Evolutionary conservation across 2,797 vertebrate species (phyloP).

Genomic region (Hybognathus amarus): DNA sequence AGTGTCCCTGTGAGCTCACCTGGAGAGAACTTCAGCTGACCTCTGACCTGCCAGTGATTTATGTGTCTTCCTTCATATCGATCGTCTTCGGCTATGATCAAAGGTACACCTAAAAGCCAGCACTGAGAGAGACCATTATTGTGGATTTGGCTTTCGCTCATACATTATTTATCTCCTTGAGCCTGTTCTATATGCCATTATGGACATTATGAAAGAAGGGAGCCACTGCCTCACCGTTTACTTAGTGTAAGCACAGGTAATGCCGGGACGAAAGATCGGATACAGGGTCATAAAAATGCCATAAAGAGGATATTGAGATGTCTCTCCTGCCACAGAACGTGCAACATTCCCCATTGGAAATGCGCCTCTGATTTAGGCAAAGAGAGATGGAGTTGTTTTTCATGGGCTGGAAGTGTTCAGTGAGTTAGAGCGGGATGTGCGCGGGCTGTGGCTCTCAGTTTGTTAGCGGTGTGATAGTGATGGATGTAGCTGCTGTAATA

Average conservation of each 20-base stretch:
- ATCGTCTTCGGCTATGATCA: constrained; percentile 76
- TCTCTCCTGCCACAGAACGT: constrained; percentile 54
- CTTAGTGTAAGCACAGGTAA: constrained; percentile 81
- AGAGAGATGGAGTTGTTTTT: constrained; percentile 57
- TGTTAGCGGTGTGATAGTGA: constrained; percentile 36
- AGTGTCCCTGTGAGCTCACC: constrained; percentile 16
- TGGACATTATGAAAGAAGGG: constrained; percentile 89
- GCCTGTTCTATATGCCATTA: constrained; percentile 92
- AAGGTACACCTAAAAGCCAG: constrained; percentile 86
- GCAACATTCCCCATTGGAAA: constrained; percentile 61
- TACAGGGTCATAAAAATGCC: constrained; percentile 62
- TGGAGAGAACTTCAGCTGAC: constrained; percentile 54
- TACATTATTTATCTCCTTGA: constrained; percentile 87
- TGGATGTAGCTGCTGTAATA: constrained; percentile 39
- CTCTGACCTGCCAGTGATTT: constrained; percentile 60
- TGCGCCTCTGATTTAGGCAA: constrained; percentile 56
- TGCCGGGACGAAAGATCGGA: constrained; percentile 47
- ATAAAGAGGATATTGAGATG: constrained; percentile 64
- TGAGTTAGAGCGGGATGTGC: constrained; percentile 27
- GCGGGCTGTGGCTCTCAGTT: constrained; percentile 29
- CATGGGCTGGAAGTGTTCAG: constrained; percentile 39
- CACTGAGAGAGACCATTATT: constrained; percentile 86
- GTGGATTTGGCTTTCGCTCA: constrained; percentile 89
- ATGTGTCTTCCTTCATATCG: constrained; percentile 62
- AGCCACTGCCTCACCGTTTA: constrained; percentile 81